Conservation (phyloP, 2,888 invertebrate species). For the Melieria crassipennis region DNA sequence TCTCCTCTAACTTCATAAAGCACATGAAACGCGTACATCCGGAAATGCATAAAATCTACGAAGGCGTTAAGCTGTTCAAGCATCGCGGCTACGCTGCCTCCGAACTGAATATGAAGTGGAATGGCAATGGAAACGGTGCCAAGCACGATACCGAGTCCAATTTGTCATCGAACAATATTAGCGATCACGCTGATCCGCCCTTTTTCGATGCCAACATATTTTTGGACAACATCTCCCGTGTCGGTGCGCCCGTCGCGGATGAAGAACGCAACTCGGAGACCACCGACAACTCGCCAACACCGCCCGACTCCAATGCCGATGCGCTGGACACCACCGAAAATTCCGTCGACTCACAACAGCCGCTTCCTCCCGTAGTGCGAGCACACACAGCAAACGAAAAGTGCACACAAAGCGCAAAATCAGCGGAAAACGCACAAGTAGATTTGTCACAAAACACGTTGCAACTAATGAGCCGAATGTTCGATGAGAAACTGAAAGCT, state of each 20-base stretch:
- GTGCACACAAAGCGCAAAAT: background rate
- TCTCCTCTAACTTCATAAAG: constrained; percentile 46
- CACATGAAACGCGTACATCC: constrained; percentile 47
- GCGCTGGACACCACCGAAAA: constrained; percentile 25
- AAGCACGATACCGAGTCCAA: constrained; percentile 7
- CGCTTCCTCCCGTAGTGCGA: background rate
- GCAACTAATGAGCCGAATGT: constrained; percentile 37
- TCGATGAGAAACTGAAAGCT: constrained; percentile 42
- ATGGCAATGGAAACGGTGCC: constrained; percentile 19
- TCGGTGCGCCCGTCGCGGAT: background rate
- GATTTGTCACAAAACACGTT: constrained; percentile 36
- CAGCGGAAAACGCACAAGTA: constrained; percentile 9
- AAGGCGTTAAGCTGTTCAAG: constrained; percentile 38
- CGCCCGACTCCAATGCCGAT: constrained; percentile 21
- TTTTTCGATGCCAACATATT: constrained; percentile 37
- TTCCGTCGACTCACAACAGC: constrained; percentile 23
- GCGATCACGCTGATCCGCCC: constrained; percentile 18
- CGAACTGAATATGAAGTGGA: background rate
- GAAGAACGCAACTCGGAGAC: constrained; percentile 33
- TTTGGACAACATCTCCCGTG: constrained; percentile 18
- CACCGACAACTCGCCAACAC: constrained; percentile 27
- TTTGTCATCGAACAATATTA: constrained; percentile 5
- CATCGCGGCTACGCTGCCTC: constrained; percentile 21
- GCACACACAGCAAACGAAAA: background rate
- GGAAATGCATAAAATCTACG: constrained; percentile 45